Conservation (phyloP, 2,888 invertebrate species). For the Drosophila fulvimacula region DNA sequence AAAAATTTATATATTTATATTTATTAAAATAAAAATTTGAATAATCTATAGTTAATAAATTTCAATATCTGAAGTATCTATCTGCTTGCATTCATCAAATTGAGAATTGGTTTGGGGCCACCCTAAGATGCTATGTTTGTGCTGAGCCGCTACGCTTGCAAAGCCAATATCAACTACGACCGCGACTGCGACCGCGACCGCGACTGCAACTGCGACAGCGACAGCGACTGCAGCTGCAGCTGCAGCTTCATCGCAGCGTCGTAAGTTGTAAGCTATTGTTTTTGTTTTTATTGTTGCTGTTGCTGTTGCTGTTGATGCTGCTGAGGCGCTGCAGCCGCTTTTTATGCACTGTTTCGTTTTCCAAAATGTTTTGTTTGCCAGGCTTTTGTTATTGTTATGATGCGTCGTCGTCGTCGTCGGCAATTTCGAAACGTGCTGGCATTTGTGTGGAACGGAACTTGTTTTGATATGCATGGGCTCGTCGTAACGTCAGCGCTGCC, state of each 20-base stretch:
- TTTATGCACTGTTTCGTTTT: constrained; percentile 60
- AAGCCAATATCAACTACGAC: constrained; percentile 7
- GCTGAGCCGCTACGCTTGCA: constrained; percentile 20
- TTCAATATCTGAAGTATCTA: too few species aligned
- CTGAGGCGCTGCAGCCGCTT: constrained; percentile 28
- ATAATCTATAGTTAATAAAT: too few species aligned
- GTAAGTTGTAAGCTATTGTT: constrained; percentile 39
- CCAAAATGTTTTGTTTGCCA: constrained; percentile 65
- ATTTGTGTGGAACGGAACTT: constrained; percentile 78
- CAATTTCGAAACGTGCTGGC: constrained; percentile 76
- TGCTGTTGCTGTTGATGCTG: constrained; percentile 21
- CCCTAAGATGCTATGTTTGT: constrained; percentile 57
- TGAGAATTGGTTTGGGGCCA: constrained; percentile 28
- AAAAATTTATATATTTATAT: too few species aligned
- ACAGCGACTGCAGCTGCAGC: constrained; percentile 17
- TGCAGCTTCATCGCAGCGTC: constrained; percentile 24
- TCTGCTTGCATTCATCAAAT: not conserved
- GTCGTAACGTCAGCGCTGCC: constrained; percentile 39
- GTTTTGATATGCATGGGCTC: constrained; percentile 74
- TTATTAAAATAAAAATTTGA: too few species aligned
- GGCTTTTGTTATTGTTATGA: constrained; percentile 76
- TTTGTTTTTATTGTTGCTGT: constrained; percentile 35
- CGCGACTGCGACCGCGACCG: constrained; percentile 2
- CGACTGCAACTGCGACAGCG: not conserved
- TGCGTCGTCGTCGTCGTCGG: constrained; percentile 58